Percentiles rank a stretch among this genome's conserved stretches.
These are phyloP conservation scores for Procambarus virginalis DNA, from an alignment of 1,140 invertebrate genomes.

Conservation along the genomic window DNA sequence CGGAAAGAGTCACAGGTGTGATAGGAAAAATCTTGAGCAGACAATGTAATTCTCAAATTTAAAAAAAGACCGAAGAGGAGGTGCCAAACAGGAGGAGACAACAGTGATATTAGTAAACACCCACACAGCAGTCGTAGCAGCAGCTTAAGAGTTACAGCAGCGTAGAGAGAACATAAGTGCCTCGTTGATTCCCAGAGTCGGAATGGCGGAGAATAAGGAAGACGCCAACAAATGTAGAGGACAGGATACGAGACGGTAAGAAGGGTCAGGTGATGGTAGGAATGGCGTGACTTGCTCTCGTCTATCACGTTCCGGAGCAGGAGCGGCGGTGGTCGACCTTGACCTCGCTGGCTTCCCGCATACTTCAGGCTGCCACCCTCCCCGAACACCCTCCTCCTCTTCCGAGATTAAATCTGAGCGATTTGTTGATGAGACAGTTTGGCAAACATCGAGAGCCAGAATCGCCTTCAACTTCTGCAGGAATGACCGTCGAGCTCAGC, in stretches of 20 bases:
- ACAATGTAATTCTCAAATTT: too few species aligned
- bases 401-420: background rate
- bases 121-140: too few species aligned
- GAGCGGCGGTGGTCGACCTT: background rate
- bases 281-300: background rate
- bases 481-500: background rate
- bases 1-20: too few species aligned
- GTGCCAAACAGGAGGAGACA: too few species aligned
- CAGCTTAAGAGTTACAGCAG: too few species aligned
- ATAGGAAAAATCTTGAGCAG: too few species aligned
- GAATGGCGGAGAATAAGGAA: too few species aligned
- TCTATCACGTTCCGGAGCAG: background rate
- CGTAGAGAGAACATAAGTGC: too few species aligned
- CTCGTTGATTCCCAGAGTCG: background rate
- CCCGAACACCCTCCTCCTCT: background rate
- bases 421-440: background rate
- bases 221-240: background rate
- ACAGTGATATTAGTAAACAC: too few species aligned
- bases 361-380: constrained; percentile 8
- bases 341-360: background rate
- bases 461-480: too few species aligned
- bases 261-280: background rate
- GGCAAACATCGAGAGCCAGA: background rate
- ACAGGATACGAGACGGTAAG: background rate
- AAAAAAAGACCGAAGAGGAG: too few species aligned